Percentiles rank a stretch among this genome's conserved stretches.
These are phyloP conservation scores for Tokudaia tokunoshimensis DNA, from an alignment of 2,797 vertebrate genomes.

Conservation along the genomic window DNA sequence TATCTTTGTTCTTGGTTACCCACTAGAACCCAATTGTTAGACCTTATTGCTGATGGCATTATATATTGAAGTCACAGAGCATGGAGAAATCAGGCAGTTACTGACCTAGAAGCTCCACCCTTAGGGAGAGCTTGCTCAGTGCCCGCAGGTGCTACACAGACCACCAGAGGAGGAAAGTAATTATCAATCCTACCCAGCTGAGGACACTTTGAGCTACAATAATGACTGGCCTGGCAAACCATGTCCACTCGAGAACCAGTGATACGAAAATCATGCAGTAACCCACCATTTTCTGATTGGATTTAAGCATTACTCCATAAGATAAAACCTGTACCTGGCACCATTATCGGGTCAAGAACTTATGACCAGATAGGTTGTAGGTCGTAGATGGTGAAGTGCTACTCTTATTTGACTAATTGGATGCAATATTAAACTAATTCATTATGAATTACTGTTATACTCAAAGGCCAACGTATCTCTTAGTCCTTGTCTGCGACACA, in stretches of 20 bases:
- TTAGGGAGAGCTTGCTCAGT: too few relatives aligned
- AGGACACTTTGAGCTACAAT: background rate
- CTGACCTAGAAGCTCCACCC: background rate
- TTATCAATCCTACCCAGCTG: background rate
- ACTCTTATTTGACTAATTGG: background rate
- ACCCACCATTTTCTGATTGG: background rate
- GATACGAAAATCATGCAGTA: background rate
- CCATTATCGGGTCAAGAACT: background rate
- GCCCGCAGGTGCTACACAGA: background rate
- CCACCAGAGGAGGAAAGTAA: background rate
- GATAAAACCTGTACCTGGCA: background rate
- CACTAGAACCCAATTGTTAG: background rate
- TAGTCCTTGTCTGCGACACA: background rate
- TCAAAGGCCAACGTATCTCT: too few relatives aligned
- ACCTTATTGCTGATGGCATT: background rate
- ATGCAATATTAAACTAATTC: background rate
- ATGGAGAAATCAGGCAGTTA: too few relatives aligned
- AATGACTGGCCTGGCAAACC: background rate
- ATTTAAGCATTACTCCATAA: background rate
- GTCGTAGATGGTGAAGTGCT: background rate
- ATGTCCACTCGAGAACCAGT: background rate
- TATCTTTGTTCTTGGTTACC: background rate
- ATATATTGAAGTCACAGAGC: background rate
- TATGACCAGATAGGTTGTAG: too few relatives aligned
- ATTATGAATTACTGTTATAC: background rate